Base-by-base conservation (phyloP, 2,113 vertebrate species). In the Pungitius pungitius region DNA sequence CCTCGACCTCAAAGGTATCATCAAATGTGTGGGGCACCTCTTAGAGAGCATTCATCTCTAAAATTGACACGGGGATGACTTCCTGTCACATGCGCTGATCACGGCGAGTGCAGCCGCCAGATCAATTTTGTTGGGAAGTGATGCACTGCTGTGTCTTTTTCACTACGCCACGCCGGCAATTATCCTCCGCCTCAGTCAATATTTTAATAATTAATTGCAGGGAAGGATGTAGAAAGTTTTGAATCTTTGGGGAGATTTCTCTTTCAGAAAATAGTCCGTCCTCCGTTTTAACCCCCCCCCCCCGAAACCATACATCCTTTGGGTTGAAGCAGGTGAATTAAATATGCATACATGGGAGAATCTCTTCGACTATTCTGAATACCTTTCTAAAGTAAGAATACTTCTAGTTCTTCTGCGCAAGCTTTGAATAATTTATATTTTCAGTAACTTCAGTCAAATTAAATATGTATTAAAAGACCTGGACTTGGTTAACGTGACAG, bases 151-250 rank as follows among this genome's bases (percentile, higher is more conserved):
- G 78, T 77, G 83, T 87, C 85, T n/a, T 61, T 64, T 73, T 80
- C 75, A 79, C 72, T 83, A 33, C 69, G 63, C 74, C 82, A 81
- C 78, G 80, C 85, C 81, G 84, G 83, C 82, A 81, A 80, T 88
- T 90, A 83, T 85, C 62, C 73, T 72, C 49, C 67, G 56, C 78
- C 63, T 86, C 89, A 87, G 67, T 85, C 78, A 76, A 82, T 90
- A 70, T 75, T 69, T 82, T 59, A 80, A 80, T 80, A 78, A 85
- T 85, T 70, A 73, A 67, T 54, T 45, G 40, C 56, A 69, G 59
- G 54, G 42, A 56, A 70, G 57, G 59, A 49, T 69, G 84, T 75
- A n/a, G 35, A 74, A 78, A 84, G 73, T 83, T 80, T 49, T 52
- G 9, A 52, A 55, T 42, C 66, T 77, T 74, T n/a, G 39, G 11